Evolutionary conservation across 2,113 vertebrate species (phyloP).

Genomic region (Chauna torquata): DNA sequence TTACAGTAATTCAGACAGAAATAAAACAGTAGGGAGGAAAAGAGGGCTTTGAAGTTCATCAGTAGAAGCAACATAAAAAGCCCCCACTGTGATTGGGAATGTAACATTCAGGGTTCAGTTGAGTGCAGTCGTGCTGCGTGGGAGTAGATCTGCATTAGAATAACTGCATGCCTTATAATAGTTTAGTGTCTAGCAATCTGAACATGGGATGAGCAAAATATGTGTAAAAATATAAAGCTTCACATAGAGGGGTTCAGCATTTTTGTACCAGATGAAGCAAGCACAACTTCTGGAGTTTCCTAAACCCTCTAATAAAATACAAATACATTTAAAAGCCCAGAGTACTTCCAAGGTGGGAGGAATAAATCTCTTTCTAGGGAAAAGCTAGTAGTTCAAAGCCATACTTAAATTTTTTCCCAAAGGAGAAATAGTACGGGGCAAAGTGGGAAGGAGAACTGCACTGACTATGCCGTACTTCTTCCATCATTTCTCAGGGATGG

Average conservation of each 20-base stretch:
- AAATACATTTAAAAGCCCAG: not conserved
- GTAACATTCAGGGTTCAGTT: not conserved
- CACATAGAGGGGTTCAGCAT: not conserved
- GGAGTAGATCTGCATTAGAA: conserved; percentile 5
- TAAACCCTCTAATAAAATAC: not conserved
- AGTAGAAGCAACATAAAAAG: conserved; percentile 46
- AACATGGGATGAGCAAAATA: not conserved
- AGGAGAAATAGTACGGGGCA: not conserved
- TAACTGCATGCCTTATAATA: not conserved
- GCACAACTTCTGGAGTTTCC: not conserved
- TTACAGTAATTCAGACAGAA: conserved; percentile 44
- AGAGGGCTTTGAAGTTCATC: conserved; percentile 60
- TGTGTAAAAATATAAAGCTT: not conserved
- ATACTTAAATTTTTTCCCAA: not conserved
- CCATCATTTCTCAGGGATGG: not conserved
- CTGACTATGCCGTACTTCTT: not conserved
- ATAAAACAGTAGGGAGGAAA: conserved; percentile 47
- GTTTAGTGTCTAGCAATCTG: not conserved
- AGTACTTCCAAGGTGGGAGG: not conserved
- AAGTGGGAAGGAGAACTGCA: not conserved
- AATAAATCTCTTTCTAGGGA: not conserved
- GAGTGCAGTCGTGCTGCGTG: not conserved
- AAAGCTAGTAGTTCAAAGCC: not conserved
- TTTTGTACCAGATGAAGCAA: not conserved
- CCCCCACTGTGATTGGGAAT: conserved; percentile 36